These are phyloP conservation scores for Palloptera scutellata DNA, from an alignment of 2,888 invertebrate species.

Conservation along the genomic window DNA sequence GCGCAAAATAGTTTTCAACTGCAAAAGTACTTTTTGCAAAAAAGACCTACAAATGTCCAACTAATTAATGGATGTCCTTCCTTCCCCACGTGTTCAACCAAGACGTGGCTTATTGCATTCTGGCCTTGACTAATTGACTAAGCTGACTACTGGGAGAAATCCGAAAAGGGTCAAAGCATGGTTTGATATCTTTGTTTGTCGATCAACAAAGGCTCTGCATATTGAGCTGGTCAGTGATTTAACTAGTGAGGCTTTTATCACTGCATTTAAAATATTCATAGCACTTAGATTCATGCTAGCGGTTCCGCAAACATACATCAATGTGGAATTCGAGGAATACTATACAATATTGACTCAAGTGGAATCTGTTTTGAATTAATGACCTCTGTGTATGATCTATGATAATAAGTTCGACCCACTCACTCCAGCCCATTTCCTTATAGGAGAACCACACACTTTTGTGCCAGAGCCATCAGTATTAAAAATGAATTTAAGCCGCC, in stretches of 20 bases:
- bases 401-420: too few relatives aligned
- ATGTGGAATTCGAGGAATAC: too few relatives aligned
- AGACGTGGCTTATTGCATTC: neutral
- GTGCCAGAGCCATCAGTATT: too few relatives aligned
- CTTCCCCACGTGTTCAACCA: neutral
- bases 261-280: neutral
- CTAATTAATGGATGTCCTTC: too few relatives aligned
- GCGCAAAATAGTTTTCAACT: neutral
- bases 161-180: constrained; percentile 18
- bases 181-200: constrained; percentile 23
- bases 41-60: too few relatives aligned
- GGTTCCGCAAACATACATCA: neutral
- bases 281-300: neutral
- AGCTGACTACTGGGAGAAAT: constrained; percentile 11
- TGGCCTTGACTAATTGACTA: neutral
- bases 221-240: constrained; percentile 2
- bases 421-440: too few relatives aligned
- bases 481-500: too few relatives aligned
- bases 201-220: constrained; percentile 17
- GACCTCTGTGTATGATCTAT: too few relatives aligned
- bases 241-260: neutral
- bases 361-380: too few relatives aligned
- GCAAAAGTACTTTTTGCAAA: too few relatives aligned
- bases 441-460: too few relatives aligned
- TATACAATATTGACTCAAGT: too few relatives aligned